Evolutionary conservation across 2,797 vertebrate species (phyloP).

Genomic region (Bovichtus variegatus): DNA sequence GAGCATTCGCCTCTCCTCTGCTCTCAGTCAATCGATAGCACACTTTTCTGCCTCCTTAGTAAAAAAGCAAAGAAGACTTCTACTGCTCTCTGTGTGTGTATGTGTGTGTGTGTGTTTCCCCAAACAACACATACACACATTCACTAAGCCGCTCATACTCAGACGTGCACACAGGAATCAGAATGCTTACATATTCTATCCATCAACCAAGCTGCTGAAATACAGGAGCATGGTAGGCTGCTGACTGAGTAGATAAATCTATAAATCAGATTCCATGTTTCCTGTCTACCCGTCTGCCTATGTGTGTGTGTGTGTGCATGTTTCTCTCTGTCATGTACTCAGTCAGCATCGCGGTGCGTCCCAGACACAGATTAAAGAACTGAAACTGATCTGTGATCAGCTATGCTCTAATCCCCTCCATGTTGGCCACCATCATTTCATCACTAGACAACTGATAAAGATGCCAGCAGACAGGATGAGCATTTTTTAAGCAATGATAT

Average conservation of each 20-base stretch:
- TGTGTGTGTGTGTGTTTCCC: not conserved
- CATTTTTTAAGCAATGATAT: slow-evolving; percentile 42
- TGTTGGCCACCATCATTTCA: slow-evolving; percentile 62
- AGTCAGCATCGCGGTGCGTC: slow-evolving; percentile 44
- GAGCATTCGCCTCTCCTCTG: slow-evolving; percentile 48
- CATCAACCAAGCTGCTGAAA: slow-evolving; percentile 39
- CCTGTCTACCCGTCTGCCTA: slow-evolving; percentile 26
- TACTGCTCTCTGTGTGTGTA: not conserved
- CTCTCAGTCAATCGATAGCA: slow-evolving; percentile 60
- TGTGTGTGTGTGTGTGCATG: slow-evolving; percentile 18
- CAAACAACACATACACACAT: not conserved
- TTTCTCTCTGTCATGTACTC: slow-evolving; percentile 36
- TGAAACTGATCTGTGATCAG: slow-evolving; percentile 77
- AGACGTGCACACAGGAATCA: slow-evolving; percentile 1
- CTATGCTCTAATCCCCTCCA: slow-evolving; percentile 58
- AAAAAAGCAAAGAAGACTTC: slow-evolving; percentile 45
- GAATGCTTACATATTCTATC: slow-evolving; percentile 35
- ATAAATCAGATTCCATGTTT: slow-evolving; percentile 71
- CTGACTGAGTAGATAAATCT: slow-evolving; percentile 61
- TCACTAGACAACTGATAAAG: slow-evolving; percentile 39
- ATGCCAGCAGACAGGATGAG: slow-evolving; percentile 54
- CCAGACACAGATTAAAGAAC: slow-evolving; percentile 71
- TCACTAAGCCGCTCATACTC: slow-evolving; percentile 1
- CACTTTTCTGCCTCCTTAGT: slow-evolving; percentile 54
- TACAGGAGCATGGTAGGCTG: slow-evolving; percentile 26